Conservation (phyloP, 2,113 vertebrate species). For the Ariopsis seemanni region DNA sequence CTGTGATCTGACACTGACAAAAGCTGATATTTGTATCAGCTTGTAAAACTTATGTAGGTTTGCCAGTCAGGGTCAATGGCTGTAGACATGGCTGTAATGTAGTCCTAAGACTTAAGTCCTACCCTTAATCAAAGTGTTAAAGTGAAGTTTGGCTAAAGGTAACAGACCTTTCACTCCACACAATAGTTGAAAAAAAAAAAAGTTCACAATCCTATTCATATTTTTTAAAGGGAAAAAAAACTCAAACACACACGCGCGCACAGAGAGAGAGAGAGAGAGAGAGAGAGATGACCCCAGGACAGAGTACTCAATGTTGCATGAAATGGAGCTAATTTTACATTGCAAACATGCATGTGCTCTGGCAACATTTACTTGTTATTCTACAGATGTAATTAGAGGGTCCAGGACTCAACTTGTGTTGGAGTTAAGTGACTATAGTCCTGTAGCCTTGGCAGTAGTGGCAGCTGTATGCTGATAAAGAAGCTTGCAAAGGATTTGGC, state of each 20-base stretch:
- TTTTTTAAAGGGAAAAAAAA: background rate
- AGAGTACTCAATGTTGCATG: background rate
- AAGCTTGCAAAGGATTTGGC: conserved; percentile 51
- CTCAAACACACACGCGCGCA: too few species aligned
- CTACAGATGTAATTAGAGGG: conserved; percentile 35
- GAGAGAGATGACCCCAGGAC: background rate
- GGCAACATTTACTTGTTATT: conserved; percentile 11
- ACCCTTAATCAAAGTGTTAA: background rate
- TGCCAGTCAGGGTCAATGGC: background rate
- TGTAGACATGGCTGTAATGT: background rate
- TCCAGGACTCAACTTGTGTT: background rate
- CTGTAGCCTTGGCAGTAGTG: conserved; percentile 51
- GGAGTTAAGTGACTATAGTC: conserved; percentile 39
- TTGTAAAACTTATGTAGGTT: background rate
- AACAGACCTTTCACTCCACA: background rate
- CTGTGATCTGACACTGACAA: background rate
- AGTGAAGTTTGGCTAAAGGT: conserved; percentile 17
- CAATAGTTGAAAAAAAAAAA: background rate
- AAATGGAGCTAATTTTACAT: background rate
- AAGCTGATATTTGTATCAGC: background rate
- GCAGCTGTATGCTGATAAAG: conserved; percentile 54
- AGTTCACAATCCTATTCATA: background rate
- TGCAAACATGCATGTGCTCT: background rate
- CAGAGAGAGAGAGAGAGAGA: too few species aligned
- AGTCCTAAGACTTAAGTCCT: background rate